These are phyloP conservation scores for Actinernus sp. DNA, from an alignment of 92 coral and sea anemone species.

Conservation along the genomic window DNA sequence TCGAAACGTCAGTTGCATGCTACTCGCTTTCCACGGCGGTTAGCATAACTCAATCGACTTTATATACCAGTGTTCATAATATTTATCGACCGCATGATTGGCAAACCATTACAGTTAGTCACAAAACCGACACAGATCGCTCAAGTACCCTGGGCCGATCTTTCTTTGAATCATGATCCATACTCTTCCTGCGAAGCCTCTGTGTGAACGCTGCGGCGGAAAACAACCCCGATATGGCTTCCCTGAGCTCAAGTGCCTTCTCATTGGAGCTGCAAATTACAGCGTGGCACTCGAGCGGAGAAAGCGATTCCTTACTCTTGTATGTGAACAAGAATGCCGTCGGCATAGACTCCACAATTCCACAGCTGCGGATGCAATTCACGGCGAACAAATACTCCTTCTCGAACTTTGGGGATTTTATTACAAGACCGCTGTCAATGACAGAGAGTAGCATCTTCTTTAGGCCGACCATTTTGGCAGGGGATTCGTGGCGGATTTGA, in stretches of 20 bases:
- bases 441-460: conserved; percentile 27
- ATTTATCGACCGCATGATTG: too few species aligned
- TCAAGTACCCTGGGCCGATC: too few species aligned
- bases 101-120: too few species aligned
- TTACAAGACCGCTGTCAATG: conserved; percentile 7
- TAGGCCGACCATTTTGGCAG: neutral
- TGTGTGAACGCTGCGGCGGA: conserved; percentile 2
- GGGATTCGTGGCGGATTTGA: conserved; percentile 1
- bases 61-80: too few species aligned
- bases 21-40: too few species aligned
- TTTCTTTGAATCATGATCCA: too few species aligned
- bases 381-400: conserved; percentile 23
- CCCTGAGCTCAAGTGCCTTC: conserved; percentile 25
- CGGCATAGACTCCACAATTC: neutral
- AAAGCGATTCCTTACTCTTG: neutral
- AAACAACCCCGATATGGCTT: conserved; percentile 22
- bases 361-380: conserved; percentile 18
- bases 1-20: too few species aligned
- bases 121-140: too few species aligned
- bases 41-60: too few species aligned
- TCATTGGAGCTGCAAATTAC: conserved; percentile 82
- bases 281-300: conserved; percentile 80
- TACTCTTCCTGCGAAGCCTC: neutral
- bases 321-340: conserved; percentile 16
- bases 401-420: conserved; percentile 16